Conservation (phyloP, 2,797 vertebrate genomes). For the Enoplosus armatus region DNA sequence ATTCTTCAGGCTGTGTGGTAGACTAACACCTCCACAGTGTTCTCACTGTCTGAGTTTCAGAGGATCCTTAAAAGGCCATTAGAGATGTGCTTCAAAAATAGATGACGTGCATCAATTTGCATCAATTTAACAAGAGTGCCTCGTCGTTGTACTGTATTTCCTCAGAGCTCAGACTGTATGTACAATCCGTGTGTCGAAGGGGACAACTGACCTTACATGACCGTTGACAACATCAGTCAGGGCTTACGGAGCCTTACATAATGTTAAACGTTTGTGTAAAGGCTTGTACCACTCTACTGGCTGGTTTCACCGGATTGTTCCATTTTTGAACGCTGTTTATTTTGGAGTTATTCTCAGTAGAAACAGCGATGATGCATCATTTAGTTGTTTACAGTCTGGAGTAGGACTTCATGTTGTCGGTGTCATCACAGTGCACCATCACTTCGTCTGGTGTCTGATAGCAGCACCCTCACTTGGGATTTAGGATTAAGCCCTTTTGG, state of each 20-base stretch:
- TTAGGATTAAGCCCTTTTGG: conserved; percentile 32
- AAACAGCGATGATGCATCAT: neutral
- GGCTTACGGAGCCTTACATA: neutral
- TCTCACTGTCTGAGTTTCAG: conserved; percentile 40
- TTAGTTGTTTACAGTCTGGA: neutral
- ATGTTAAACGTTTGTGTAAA: neutral
- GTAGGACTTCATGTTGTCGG: neutral
- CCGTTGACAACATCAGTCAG: too few species aligned
- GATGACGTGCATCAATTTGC: conserved; percentile 32
- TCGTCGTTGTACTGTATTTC: neutral
- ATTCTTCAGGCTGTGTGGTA: conserved; percentile 18
- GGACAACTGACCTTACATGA: neutral
- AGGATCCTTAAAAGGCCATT: conserved; percentile 39
- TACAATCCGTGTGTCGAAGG: neutral
- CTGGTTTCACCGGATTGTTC: neutral
- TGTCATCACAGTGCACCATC: neutral
- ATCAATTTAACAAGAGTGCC: conserved; percentile 11
- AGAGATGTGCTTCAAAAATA: conserved; percentile 37
- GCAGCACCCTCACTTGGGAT: conserved; percentile 12
- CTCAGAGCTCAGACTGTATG: neutral
- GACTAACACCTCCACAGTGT: conserved; percentile 53
- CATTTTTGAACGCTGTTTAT: neutral
- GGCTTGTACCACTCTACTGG: too few species aligned
- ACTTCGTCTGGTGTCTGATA: conserved; percentile 19
- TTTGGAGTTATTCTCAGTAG: neutral